Evolutionary conservation across 1,140 invertebrate species (phyloP), one percentile per base, ranked within the genome.

Genomic region (Idris sp.): DNA sequence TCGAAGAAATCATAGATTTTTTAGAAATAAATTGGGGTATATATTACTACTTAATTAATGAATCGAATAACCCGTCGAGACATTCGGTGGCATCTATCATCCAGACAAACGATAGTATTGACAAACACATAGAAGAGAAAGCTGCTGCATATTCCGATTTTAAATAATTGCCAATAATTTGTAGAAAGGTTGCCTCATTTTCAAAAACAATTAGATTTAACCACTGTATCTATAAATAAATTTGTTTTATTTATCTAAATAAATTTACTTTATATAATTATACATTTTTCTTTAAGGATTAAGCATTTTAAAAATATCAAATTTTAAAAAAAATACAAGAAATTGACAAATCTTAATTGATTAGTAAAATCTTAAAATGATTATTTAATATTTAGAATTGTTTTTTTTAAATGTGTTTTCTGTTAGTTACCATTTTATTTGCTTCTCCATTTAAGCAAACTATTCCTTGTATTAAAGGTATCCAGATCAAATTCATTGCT

Each of bases 11-110:
- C n/a, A n/a, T n/a, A n/a, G n/a, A n/a, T n/a, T n/a, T n/a, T n/a
- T n/a, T 22, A 22, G 19, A 4, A 22, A 35, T 58, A 31, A 38
- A 40, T 48, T 36, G 36, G 16, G 22, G 5, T 54, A 68, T 69
- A 30, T 56, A 67, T 84, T 79, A 85, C 78, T 86, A 85, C 80
- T 86, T 86, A 74, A 67, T 51, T 80, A 84, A 80, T 25, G 75
- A 61, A 8, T 88, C 86, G 28, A 83, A 56, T 30, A 88, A 80
- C 2, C 81, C 79, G 22, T 87, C 84, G 8, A 88, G 54, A 0
- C 81, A 83, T 58, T 88, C 86, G 1, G 86, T 88, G 0, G 86
- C 86, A 11, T 88, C 86, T 26, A 88, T 44, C 86, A 88, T 88
- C 86, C 86, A 88, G 0, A 86, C 59, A n/a, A 87, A 86, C 0